Evolutionary conservation across 2,888 invertebrate genomes (phyloP).

Genomic region (Oligia latruncula): DNA sequence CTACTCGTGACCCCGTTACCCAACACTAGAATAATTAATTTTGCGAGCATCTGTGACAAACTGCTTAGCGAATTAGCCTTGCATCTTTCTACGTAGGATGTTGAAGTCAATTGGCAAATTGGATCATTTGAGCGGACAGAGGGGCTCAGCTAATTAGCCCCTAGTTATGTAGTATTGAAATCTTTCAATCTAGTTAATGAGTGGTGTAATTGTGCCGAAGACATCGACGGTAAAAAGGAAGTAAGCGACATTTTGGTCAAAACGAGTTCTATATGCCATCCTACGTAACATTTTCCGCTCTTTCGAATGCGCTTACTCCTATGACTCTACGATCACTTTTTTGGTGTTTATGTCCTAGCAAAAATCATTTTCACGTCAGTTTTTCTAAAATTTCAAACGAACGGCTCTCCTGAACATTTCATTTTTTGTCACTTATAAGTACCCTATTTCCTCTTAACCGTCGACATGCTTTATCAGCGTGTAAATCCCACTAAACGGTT

Average conservation of each 20-base stretch:
- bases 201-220: not conserved
- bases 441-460: too few species aligned
- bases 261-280: too few species aligned
- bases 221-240: not conserved
- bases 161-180: conserved; percentile 30
- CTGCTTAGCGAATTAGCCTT: conserved; percentile 50
- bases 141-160: conserved; percentile 45
- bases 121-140: conserved; percentile 46
- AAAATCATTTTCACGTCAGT: too few species aligned
- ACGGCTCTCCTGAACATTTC: too few species aligned
- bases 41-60: conserved; percentile 25
- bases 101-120: conserved; percentile 56
- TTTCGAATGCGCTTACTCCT: too few species aligned
- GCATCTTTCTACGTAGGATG: conserved; percentile 55
- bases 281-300: too few species aligned
- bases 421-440: too few species aligned
- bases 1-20: not conserved
- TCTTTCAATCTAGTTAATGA: conserved; percentile 44
- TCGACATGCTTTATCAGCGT: not conserved
- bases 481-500: not conserved
- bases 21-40: not conserved
- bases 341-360: too few species aligned
- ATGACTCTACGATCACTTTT: too few species aligned
- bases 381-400: too few species aligned
- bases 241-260: too few species aligned